Conservation (phyloP, 1,140 invertebrate species). For the Trinorchestia longiramus region DNA sequence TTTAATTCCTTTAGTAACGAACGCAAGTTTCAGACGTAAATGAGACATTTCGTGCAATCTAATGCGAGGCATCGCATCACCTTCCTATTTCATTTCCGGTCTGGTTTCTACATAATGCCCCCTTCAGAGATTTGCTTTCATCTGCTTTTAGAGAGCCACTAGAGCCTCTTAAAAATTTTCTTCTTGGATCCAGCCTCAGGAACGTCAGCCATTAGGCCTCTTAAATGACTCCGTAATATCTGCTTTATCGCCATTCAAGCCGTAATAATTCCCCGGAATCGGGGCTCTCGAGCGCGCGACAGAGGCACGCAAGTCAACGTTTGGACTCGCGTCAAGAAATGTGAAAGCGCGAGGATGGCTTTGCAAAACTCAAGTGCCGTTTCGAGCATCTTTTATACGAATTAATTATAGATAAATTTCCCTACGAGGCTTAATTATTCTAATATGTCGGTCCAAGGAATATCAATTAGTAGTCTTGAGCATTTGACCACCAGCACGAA, state of each 20-base stretch:
- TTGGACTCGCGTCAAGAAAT: not conserved
- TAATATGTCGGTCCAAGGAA: not conserved
- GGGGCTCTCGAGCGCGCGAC: not conserved
- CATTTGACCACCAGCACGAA: not conserved
- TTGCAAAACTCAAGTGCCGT: not conserved
- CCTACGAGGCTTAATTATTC: not conserved
- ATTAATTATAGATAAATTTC: not conserved
- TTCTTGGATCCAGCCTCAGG: not conserved
- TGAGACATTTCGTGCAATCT: not conserved
- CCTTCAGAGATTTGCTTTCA: not conserved
- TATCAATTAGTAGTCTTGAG: not conserved
- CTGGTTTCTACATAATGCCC: not conserved
- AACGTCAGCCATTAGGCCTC: not conserved
- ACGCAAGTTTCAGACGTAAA: no score
- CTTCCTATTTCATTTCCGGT: not conserved
- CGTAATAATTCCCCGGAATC: not conserved
- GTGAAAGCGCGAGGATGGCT: not conserved
- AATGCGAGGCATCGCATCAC: not conserved
- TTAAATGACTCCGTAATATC: slow-evolving; percentile 2
- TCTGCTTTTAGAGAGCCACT: not conserved
- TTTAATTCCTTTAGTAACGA: no score
- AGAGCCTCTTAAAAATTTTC: not conserved
- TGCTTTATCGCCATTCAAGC: not conserved
- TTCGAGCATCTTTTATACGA: not conserved
- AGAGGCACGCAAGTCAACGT: not conserved